Evolutionary conservation across 1,140 invertebrate species (phyloP), one percentile per base, ranked within the genome.

Genomic region (Sitophilus oryzae): DNA sequence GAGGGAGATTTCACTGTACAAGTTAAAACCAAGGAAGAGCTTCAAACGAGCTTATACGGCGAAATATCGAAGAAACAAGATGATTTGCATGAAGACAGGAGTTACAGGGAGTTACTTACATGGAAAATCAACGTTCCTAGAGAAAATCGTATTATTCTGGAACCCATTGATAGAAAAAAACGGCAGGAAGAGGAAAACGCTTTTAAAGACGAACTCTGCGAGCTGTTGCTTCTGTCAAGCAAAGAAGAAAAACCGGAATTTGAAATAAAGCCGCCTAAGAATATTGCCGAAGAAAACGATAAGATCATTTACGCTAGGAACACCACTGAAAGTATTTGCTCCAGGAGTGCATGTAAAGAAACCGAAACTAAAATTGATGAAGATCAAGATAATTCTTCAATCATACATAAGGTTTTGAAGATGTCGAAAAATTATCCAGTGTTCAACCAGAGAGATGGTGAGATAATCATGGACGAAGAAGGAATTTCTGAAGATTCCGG

Each of bases 81-180:
- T 21, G 54, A 47, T 22, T 15, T 23, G 14, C 36, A 46, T 40
- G 57, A 61, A 35, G 42, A 55, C 10, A 47, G 15, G n/a, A 49
- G 45, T 10, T 65, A 65, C 41, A 59, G 55, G 35, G 59, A 65
- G 37, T 43, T 65, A 1, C 34, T 63, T 14, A 21, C 52, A 11
- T 63, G 58, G 61, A 40, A 65, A n/a, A 42, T 63, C 10, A 52
- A 57, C 18, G 9, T 61, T 18, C 57, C 59, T 1, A 16, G 45
- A 22, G 34, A 63, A 42, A 65, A 61, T 15, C 21, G 45, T 14
- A 61, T 53, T 40, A 62, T 62, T 40, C 47, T 63, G 19, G 34
- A 58, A 16, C 57, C 59, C 3, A 63, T 62, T 35, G 19, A 53
- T 15, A 41, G 50, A 3, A 23, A 44, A 34, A 23, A 45, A 37